Evolutionary conservation across 2,888 invertebrate genomes (phyloP).

Genomic region (Griposia aprilina): DNA sequence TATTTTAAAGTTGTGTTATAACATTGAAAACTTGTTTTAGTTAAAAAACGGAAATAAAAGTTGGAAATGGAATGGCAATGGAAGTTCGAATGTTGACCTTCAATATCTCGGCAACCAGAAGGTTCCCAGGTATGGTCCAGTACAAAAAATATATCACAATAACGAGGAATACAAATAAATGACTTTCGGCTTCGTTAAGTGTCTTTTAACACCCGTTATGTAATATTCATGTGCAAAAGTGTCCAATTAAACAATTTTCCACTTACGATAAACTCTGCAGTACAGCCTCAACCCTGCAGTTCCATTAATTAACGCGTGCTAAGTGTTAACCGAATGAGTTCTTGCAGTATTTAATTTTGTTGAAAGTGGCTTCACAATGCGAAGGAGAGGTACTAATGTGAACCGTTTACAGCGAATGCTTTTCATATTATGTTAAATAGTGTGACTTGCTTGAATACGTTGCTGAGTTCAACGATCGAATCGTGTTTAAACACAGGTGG

Average conservation of each 20-base stretch:
- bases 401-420: conserved; percentile 28
- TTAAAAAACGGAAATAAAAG: too few relatives aligned
- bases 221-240: background rate
- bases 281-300: conserved; percentile 24
- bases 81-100: too few relatives aligned
- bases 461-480: conserved; percentile 33
- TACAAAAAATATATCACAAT: too few relatives aligned
- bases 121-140: too few relatives aligned
- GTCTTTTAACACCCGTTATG: too few relatives aligned
- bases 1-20: too few relatives aligned
- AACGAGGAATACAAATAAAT: too few relatives aligned
- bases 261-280: conserved; percentile 36
- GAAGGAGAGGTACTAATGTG: conserved; percentile 18
- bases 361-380: conserved; percentile 28
- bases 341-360: conserved; percentile 52
- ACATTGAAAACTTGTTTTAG: too few relatives aligned
- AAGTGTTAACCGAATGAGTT: conserved; percentile 47
- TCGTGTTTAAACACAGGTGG: conserved; percentile 9
- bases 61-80: too few relatives aligned
- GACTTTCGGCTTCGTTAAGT: too few relatives aligned
- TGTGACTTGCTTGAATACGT: conserved; percentile 13
- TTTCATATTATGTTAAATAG: conserved; percentile 34
- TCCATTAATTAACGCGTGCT: conserved; percentile 37
- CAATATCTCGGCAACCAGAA: too few relatives aligned
- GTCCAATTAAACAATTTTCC: conserved; percentile 11